phyloP scores from a whole-genome alignment of 2,113 vertebrate species.

The Puffinus mauretanicus region DNA sequence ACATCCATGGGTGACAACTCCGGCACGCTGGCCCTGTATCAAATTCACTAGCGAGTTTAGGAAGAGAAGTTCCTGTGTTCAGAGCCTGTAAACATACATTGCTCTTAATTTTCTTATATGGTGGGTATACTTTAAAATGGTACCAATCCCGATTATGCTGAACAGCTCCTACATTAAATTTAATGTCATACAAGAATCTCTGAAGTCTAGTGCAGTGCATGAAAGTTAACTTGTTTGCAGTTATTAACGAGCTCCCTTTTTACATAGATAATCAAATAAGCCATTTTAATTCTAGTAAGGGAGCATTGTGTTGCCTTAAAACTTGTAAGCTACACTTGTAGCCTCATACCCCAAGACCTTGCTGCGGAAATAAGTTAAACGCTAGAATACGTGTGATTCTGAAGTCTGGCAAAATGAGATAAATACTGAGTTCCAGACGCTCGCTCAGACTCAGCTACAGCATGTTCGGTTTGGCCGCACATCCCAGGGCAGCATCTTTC shows the following conservation, averaged over 20 bases:
- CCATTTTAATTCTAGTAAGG: neutral
- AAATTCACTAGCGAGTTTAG: neutral
- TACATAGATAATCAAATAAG: neutral
- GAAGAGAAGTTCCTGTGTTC: neutral
- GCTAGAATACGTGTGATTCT: neutral
- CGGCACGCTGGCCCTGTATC: neutral
- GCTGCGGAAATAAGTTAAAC: neutral
- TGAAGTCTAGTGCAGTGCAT: neutral
- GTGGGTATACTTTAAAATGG: neutral
- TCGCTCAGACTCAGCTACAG: neutral
- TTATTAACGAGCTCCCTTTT: neutral
- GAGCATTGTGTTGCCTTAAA: neutral
- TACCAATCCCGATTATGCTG: neutral
- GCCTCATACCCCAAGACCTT: neutral
- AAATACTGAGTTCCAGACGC: neutral
- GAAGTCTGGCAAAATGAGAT: neutral
- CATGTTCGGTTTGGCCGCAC: rapidly evolving
- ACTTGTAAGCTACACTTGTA: neutral
- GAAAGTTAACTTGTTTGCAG: neutral
- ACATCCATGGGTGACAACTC: neutral
- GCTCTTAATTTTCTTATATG: neutral
- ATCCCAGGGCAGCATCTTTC: neutral
- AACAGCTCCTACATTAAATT: neutral
- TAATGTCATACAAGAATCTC: neutral
- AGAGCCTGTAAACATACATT: neutral